A percentile compares a stretch with the other conserved stretches of the same genome.
phyloP scores from a whole-genome alignment of 2,113 vertebrate species.

The Apaloderma vittatum region DNA sequence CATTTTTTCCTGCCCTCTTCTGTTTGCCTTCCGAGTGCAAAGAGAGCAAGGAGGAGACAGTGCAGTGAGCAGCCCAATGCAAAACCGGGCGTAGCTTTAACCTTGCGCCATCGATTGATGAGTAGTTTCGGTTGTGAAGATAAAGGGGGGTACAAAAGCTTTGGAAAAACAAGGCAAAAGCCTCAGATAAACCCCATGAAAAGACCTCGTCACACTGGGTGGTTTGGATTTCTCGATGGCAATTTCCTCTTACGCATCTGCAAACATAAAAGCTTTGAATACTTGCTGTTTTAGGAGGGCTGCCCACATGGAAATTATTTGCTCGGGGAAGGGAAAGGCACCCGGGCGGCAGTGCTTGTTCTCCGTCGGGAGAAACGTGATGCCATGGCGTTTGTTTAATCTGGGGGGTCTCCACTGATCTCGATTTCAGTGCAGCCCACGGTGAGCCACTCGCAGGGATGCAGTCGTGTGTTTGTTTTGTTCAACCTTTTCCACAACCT shows the following conservation, averaged over 20 bases:
- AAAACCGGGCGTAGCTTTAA: not conserved
- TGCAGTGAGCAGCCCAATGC: not conserved
- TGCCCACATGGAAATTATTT: not conserved
- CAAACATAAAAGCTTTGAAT: not conserved
- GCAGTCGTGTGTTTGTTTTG: not conserved
- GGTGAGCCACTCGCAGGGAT: not conserved
- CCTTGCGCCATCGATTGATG: not conserved
- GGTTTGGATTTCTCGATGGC: not conserved
- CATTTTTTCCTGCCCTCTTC: not conserved
- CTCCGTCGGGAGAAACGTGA: not conserved
- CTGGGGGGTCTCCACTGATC: not conserved
- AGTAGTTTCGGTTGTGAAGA: not conserved
- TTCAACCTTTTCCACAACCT: fast-evolving
- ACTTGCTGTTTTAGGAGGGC: not conserved
- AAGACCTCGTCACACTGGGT: not conserved
- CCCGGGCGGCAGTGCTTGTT: not conserved
- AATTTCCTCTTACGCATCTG: not conserved
- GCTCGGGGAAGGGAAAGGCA: not conserved
- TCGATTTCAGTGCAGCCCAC: not conserved
- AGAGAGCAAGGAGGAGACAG: not conserved
- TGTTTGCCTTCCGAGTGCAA: not conserved
- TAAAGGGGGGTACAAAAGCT: not conserved
- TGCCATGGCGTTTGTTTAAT: not conserved
- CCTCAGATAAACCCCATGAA: not conserved
- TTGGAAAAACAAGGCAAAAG: not conserved